Conservation (phyloP, 2,113 vertebrate genomes). For the Grantiella picta region DNA sequence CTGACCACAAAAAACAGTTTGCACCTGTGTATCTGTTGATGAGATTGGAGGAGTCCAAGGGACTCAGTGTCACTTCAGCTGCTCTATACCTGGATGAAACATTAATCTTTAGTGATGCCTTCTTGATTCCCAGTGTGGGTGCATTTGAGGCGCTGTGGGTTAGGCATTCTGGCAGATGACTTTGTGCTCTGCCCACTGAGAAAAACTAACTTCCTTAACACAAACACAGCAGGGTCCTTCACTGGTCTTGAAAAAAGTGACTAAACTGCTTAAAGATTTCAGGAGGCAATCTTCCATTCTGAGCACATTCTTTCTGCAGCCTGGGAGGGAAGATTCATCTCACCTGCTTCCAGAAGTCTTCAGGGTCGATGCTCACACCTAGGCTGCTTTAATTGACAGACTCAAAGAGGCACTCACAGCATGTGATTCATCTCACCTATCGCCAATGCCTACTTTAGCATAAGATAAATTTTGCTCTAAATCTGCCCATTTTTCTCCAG, state of each 20-base stretch:
- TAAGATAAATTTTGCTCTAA: conserved; percentile 23
- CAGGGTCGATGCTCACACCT: background rate
- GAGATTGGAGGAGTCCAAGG: background rate
- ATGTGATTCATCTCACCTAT: conserved; percentile 40
- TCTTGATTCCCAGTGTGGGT: background rate
- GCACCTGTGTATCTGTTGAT: background rate
- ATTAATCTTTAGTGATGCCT: background rate
- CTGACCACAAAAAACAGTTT: background rate
- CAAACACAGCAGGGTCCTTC: background rate
- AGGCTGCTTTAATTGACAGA: background rate
- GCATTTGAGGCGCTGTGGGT: background rate
- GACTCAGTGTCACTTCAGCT: background rate
- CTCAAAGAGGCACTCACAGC: background rate
- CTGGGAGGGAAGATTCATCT: background rate
- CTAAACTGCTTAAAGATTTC: background rate
- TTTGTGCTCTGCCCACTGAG: background rate
- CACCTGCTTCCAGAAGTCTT: background rate
- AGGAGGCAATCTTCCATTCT: background rate
- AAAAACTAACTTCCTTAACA: background rate
- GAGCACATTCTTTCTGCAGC: background rate
- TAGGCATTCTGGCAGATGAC: background rate
- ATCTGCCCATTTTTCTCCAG: conserved; percentile 4
- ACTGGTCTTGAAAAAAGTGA: background rate
- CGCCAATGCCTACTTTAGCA: background rate
- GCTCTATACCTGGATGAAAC: background rate